Base-by-base conservation (phyloP, 2,888 invertebrate species). In the Ophion costatus region DNA sequence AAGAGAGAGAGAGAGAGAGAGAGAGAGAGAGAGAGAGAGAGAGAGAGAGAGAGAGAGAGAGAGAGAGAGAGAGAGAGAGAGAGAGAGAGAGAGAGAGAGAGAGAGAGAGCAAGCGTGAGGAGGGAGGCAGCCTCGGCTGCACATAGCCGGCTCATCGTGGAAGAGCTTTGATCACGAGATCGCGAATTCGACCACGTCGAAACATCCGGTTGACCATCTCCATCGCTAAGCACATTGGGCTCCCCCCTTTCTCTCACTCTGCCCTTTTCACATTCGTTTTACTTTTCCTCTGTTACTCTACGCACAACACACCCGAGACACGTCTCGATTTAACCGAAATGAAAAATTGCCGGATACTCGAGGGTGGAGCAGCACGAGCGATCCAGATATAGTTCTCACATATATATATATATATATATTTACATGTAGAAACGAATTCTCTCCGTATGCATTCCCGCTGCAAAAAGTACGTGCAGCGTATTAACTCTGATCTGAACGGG, bases 161-260 rank as follows among this genome's bases (percentile, higher is more conserved):
- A 45, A 59, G 71, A 63, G 69, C 74, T 75, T 83, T 74, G 79
- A 79, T 78, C 78, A 63, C 74, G 51, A 76, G 75, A 76, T 76
- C 66, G 64, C 69, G 73, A 78, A 80, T 80, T 82, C 71, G 57
- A 77, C 71, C 79, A 80, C 79, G 79, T 63, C 82, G 70, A 66
- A 80, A 77, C 80, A 76, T 77, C 83, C 84, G 82, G 84, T 83
- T 88, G 86, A 87, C 86, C 86, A 86, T 86, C 77, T 76, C 38
- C 76, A 57, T 76, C 33, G 76, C 56, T 38, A 66, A 66, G 56
- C 66, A 66, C 76, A 56, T 66, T 51, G 64, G 42, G 33, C 42
- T 59, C 14, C 14, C 29, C 38, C 11, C 57, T 22, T 14, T 45
- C 29, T 4, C 45, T 33, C 17, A 38, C 59, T 22, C 5, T 24